Percentiles rank a stretch among this genome's conserved stretches.
Conservation (phyloP, 2,888 invertebrate species). For the Labia minor region DNA sequence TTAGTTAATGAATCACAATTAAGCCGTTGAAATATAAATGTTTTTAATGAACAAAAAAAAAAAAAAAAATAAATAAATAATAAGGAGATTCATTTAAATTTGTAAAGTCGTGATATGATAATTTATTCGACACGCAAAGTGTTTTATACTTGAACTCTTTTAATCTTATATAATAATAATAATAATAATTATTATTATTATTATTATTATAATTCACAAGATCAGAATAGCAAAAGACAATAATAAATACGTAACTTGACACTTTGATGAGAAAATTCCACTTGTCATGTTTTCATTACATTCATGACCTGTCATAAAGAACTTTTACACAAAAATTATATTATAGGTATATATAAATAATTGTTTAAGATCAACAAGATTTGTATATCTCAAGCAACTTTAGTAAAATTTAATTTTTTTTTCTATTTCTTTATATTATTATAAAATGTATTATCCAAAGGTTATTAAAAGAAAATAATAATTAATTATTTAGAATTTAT, state of each 20-base stretch:
- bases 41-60: not conserved
- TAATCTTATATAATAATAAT: slow-evolving; percentile 1
- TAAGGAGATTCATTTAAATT: not conserved
- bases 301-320: not conserved
- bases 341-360: no score
- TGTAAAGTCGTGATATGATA: not conserved
- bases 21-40: not conserved
- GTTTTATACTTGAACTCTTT: not conserved
- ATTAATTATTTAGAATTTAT: no score
- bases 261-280: not conserved
- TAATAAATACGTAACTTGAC: not conserved
- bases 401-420: no score
- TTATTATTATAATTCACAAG: no score
- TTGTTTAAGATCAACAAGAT: no score
- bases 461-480: no score
- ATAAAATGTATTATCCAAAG: no score
- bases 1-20: not conserved
- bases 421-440: no score
- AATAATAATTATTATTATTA: no score
- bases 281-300: not conserved
- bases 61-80: not conserved
- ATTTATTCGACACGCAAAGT: slow-evolving; percentile 13
- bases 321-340: not conserved
- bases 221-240: not conserved
- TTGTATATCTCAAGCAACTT: no score